phyloP scores from a whole-genome alignment of 2,797 vertebrate species.

The Macrochelys suwanniensis region DNA sequence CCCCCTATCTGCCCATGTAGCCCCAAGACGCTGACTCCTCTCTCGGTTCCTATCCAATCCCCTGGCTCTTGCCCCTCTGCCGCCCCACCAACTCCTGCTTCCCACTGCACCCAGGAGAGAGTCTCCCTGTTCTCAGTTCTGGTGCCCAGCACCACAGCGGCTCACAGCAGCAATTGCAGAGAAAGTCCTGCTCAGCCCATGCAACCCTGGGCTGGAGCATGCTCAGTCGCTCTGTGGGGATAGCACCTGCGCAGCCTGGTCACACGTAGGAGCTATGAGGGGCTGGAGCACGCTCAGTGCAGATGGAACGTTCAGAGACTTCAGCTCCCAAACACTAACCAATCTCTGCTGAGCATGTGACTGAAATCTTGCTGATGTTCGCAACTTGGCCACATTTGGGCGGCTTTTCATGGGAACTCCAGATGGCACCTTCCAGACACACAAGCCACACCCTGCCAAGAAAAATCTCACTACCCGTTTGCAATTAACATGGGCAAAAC shows the following conservation, averaged over 20 bases:
- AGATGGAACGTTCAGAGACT: neutral
- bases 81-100: neutral
- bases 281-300: neutral
- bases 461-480: too few species aligned
- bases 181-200: too few species aligned
- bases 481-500: neutral
- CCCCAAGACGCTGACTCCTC: neutral
- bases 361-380: neutral
- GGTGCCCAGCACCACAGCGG: neutral
- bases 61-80: too few species aligned
- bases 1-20: neutral
- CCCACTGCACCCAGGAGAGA: neutral
- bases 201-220: too few species aligned
- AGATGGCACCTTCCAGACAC: neutral
- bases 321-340: neutral
- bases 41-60: neutral
- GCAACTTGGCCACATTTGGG: too few species aligned
- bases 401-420: too few species aligned
- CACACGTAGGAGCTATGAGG: neutral
- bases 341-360: neutral
- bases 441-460: neutral
- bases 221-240: too few species aligned
- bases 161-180: neutral
- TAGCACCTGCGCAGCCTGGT: too few species aligned
- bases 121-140: neutral